Evolutionary conservation across 2,888 invertebrate genomes (phyloP), one percentile per base, ranked within the genome.

Genomic region (Neuroscelio doddi): DNA sequence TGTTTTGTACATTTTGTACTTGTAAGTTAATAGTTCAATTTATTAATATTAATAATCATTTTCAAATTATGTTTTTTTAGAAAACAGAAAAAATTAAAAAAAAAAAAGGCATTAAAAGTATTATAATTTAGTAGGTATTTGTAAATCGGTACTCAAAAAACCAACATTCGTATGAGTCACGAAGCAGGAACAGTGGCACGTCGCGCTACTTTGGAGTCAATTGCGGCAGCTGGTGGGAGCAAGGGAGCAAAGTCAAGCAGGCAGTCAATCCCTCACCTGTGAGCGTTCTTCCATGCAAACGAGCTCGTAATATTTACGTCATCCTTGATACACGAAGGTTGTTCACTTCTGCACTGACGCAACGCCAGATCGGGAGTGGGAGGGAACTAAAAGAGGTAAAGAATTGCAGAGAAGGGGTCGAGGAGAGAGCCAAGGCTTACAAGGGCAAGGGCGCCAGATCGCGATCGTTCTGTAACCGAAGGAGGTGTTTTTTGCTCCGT

Each of bases 241-340:
- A 47, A 26, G 42, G 38, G 46, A 58, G 46, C 53, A 24, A 41
- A 15, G 52, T 38, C 16, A 15, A 16, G 51, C 14, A 12, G 27
- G n/a, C n/a, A n/a, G n/a, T n/a, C n/a, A n/a, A n/a, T n/a, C n/a
- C n/a, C 56, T 45, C 64, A 61, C 64, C 68, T 57, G 61, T 57
- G 57, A 61, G 61, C 52, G 57, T 61, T 64, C 61, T 61, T 52
- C 57, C 53, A 61, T 69, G 75, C 75, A 79, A 81, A 80, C 76
- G 77, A 80, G 79, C 72, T 70, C 70, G 74, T 78, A 78, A 79
- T 78, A 78, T 79, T 80, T 80, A 76, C 79, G 74, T 80, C 75
- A 77, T 72, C 71, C 68, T 71, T 64, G 67, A 72, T 78, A 71
- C 65, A 65, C 65, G 63, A 73, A 79, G 79, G 75, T 77, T 76